Evolutionary conservation across 2,888 invertebrate genomes (phyloP).

Genomic region (Drosophila melanocephala): DNA sequence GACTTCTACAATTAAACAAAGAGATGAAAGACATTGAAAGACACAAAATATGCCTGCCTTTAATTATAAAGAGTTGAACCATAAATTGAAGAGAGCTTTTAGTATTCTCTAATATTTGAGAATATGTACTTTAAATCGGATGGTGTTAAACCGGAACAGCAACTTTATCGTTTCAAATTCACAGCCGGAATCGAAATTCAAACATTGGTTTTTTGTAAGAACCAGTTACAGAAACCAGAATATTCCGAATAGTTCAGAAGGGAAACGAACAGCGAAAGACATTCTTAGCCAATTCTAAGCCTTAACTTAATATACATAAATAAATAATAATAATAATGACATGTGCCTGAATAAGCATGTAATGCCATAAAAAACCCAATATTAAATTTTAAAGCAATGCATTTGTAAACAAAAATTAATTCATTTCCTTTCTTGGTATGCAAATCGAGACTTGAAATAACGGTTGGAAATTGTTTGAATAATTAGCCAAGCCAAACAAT

Average conservation of each 20-base stretch:
- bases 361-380: neutral
- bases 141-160: neutral
- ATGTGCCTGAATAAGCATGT: neutral
- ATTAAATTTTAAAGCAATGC: no score
- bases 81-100: neutral
- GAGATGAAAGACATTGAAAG: conserved; percentile 11
- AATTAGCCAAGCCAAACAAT: conserved; percentile 37
- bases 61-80: neutral
- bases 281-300: neutral
- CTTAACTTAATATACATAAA: neutral
- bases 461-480: conserved; percentile 33
- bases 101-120: neutral
- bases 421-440: conserved; percentile 4
- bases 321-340: neutral
- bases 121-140: neutral
- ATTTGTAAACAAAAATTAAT: neutral
- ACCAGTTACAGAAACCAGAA: neutral
- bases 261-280: neutral
- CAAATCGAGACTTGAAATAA: conserved; percentile 27
- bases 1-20: conserved; percentile 15
- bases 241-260: neutral
- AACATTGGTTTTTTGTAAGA: no score
- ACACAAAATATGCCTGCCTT: neutral
- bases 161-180: neutral
- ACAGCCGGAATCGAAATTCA: no score